A percentile compares a stretch with the other conserved stretches of the same genome.
These are phyloP conservation scores for Coelopa pilipes DNA, from an alignment of 2,888 invertebrate species.

Conservation along the genomic window DNA sequence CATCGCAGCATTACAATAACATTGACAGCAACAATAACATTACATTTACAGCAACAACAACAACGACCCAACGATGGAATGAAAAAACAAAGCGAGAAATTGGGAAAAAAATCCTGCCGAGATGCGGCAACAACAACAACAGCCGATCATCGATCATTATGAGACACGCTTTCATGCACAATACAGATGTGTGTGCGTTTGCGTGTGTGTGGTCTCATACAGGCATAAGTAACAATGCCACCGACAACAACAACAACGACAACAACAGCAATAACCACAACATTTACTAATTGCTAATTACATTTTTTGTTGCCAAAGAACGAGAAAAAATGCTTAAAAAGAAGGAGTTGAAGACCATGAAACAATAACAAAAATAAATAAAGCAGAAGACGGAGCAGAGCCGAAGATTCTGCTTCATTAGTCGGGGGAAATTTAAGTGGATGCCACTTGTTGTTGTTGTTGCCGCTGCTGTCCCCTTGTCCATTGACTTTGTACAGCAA, in stretches of 20 bases:
- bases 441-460: not conserved
- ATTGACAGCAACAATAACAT: no score
- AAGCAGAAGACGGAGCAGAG: not conserved
- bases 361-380: no score
- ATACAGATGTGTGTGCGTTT: not conserved
- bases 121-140: not conserved
- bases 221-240: not conserved
- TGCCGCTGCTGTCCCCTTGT: not conserved
- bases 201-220: not conserved
- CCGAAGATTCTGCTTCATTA: constrained; percentile 12
- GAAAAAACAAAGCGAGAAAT: not conserved
- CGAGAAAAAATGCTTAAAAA: not conserved
- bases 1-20: no score
- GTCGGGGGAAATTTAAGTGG: not conserved
- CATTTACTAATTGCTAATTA: not conserved
- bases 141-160: constrained; percentile 23
- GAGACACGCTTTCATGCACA: not conserved
- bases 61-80: not conserved
- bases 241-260: not conserved
- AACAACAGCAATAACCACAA: not conserved
- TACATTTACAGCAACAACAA: constrained; percentile 18
- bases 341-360: no score
- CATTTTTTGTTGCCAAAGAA: not conserved
- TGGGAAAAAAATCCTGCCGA: not conserved
- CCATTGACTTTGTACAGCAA: constrained; percentile 2